Base-by-base conservation (phyloP, 2,113 vertebrate genomes). In the Nerophis ophidion region DNA sequence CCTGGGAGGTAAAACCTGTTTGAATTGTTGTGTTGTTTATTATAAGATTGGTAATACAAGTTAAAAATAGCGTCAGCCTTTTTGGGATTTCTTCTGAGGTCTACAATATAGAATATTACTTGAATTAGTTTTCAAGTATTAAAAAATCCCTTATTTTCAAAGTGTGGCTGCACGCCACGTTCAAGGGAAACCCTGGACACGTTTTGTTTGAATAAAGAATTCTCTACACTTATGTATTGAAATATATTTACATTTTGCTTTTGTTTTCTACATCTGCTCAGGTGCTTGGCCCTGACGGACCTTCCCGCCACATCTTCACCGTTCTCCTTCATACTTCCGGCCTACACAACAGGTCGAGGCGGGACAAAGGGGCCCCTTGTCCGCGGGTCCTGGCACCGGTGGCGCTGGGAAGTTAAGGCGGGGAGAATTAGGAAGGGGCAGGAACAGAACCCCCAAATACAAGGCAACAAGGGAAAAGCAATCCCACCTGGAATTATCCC, bases 381-480 rank as follows among this genome's bases (percentile, higher is more conserved):
- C 61, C 57, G 38, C 40, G 17, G 55, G 65, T 69, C 4, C 36
- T 49, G 84, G 75, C 76, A 44, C 80, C 19, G 67, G 58, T 70
- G 68, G 63, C 72, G 73, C 61, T 77, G 81, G 84, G 82, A 84
- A 76, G 76, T 82, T 70, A 81, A 83, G 82, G 88, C 69, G 84
- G 86, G 80, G 86, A 87, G 74, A 87, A 87, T 86, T 84, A 87
- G 83, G 78, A 81, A 84, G 77, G 82, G 84, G 84, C 84, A 84
- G 81, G 83, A 87, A 88, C 80, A 73, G 74, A 86, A 78, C 81
- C 86, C 80, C 81, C 76, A 81, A 86, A 81, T 84, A 89, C 87
- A 89, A 79, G 82, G 86, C 88, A 87, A 87, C 82, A 87, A 84
- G 88, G 88, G 87, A 84, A 90, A 91, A 89, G 81, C 77, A 88